A percentile compares a stretch with the other conserved stretches of the same genome.
These are phyloP conservation scores for Trichogramma pretiosum DNA, from an alignment of 1,140 invertebrate genomes.

Conservation along the genomic window DNA sequence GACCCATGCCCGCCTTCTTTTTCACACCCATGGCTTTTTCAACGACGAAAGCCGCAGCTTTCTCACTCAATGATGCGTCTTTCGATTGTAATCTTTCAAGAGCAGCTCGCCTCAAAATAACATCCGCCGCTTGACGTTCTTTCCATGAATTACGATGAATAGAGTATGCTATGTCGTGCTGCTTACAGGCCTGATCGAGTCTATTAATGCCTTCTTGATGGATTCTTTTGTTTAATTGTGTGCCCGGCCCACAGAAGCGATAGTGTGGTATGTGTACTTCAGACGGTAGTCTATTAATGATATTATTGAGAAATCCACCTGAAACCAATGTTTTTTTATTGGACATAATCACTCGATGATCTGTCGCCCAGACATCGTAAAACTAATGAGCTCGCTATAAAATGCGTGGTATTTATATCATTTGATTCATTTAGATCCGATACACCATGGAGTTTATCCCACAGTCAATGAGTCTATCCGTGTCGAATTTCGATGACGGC, in stretches of 20 bases:
- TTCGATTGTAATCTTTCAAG: conserved; percentile 2
- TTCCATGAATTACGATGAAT: conserved; percentile 7
- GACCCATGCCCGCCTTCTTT: conserved; percentile 19
- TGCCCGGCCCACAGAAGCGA: conserved; percentile 27
- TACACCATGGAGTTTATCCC: conserved; percentile 12
- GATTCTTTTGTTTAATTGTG: conserved; percentile 24
- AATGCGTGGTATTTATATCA: no score
- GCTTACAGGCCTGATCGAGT: conserved; percentile 26
- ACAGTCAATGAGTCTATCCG: conserved; percentile 14
- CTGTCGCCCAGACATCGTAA: no score
- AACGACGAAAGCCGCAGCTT: conserved; percentile 3
- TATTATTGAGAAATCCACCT: conserved; percentile 12
- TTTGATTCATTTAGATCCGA: neutral
- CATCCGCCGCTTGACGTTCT: conserved; percentile 12
- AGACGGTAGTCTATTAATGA: conserved; percentile 25
- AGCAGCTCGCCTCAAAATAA: conserved; percentile 4
- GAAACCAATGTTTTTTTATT: no score
- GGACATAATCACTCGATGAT: conserved; percentile 2
- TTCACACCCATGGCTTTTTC: conserved; percentile 18
- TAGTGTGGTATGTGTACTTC: conserved; percentile 27
- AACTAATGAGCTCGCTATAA: no score
- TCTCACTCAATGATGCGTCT: conserved; percentile 9
- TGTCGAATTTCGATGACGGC: conserved; percentile 16
- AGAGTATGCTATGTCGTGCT: conserved; percentile 26
- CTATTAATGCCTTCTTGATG: conserved; percentile 28